These are phyloP conservation scores for Danio rerio DNA, from an alignment of 2,113 vertebrate genomes.

Conservation along the genomic window DNA sequence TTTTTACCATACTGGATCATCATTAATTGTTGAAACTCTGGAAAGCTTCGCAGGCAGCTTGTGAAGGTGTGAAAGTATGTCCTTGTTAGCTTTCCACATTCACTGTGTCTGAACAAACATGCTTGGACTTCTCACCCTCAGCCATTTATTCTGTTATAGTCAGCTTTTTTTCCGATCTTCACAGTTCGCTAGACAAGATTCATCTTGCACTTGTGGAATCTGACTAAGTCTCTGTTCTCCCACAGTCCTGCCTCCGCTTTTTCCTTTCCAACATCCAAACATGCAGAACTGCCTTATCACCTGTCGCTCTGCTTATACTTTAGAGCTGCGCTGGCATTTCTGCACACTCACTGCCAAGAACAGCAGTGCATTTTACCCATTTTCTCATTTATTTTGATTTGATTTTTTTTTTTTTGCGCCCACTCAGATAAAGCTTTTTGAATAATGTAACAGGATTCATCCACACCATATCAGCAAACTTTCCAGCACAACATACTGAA, in stretches of 20 bases:
- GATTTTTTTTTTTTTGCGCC: neutral
- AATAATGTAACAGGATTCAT: neutral
- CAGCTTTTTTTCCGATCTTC: conserved; percentile 33
- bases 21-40: conserved; percentile 4
- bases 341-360: conserved; percentile 21
- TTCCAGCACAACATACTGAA: neutral
- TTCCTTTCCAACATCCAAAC: conserved; percentile 26
- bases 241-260: conserved; percentile 26
- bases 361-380: neutral
- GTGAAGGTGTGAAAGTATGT: conserved; percentile 32
- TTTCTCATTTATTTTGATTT: neutral
- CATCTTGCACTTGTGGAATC: conserved; percentile 48
- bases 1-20: neutral
- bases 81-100: conserved; percentile 21
- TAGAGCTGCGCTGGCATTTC: conserved; percentile 12
- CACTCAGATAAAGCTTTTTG: neutral
- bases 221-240: conserved; percentile 34
- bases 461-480: neutral
- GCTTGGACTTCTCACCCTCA: conserved; percentile 19
- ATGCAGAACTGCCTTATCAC: conserved; percentile 23
- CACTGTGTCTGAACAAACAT: conserved; percentile 34
- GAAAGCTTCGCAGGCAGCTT: conserved; percentile 11
- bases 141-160: conserved; percentile 37
- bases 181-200: conserved; percentile 50
- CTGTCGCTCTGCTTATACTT: conserved; percentile 1